Conservation (phyloP, 2,888 invertebrate species). For the Drosophila nr. perissopoda region DNA sequence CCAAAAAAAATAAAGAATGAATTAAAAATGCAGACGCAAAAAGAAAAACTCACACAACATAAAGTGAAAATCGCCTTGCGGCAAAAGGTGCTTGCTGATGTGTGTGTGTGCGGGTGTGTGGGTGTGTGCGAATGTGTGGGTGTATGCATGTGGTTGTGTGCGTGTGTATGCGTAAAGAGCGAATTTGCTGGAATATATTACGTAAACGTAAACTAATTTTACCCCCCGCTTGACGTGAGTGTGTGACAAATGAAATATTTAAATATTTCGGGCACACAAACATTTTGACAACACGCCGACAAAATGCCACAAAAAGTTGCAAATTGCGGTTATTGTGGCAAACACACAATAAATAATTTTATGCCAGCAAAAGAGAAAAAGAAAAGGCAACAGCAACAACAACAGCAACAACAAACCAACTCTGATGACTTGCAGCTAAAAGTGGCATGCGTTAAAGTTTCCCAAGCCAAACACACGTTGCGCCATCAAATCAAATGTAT, state of each 20-base stretch:
- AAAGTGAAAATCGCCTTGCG: constrained; percentile 13
- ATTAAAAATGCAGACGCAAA: constrained; percentile 65
- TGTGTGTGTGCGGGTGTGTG: neutral
- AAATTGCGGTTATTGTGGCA: constrained; percentile 80
- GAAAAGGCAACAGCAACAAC: neutral
- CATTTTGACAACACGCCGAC: constrained; percentile 78
- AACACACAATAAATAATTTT: constrained; percentile 65
- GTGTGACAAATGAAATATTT: constrained; percentile 78
- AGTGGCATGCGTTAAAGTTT: constrained; percentile 67
- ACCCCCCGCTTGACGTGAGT: constrained; percentile 12
- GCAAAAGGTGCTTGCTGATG: constrained; percentile 9
- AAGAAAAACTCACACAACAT: constrained; percentile 5
- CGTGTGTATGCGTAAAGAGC: constrained; percentile 1
- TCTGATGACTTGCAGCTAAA: constrained; percentile 68
- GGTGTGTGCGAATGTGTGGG: too few species aligned
- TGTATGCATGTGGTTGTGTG: neutral
- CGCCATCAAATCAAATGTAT: constrained; percentile 12
- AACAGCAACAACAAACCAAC: constrained; percentile 15
- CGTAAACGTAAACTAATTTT: constrained; percentile 47
- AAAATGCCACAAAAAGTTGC: constrained; percentile 78
- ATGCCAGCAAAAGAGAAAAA: constrained; percentile 25
- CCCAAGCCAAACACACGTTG: constrained; percentile 28
- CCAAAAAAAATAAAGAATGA: constrained; percentile 23
- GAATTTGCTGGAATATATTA: constrained; percentile 16
- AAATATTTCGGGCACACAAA: constrained; percentile 72